Evolutionary conservation across 2,888 invertebrate species (phyloP).

Genomic region (Drosophila nigricruria): DNA sequence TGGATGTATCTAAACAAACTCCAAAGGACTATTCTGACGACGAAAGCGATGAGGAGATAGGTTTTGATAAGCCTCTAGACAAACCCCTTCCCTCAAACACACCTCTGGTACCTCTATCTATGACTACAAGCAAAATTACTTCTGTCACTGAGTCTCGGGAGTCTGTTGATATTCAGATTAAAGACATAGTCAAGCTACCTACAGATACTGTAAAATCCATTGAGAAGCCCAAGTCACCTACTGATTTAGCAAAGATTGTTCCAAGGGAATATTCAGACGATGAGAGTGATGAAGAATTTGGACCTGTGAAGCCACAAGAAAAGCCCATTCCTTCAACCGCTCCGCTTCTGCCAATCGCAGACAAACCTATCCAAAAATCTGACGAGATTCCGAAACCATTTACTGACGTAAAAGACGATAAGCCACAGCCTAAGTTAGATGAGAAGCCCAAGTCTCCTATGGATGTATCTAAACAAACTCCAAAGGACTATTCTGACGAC

Average conservation of each 20-base stretch:
- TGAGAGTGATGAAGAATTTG: slow-evolving; percentile 7
- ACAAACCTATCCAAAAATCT: not conserved
- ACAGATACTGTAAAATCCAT: slow-evolving; percentile 2
- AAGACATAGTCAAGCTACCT: not conserved
- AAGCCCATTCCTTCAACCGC: not conserved
- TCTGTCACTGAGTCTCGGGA: too few species aligned
- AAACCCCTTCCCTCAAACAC: not conserved
- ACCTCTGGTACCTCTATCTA: too few species aligned
- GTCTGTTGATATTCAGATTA: too few species aligned
- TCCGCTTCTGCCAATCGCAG: not conserved
- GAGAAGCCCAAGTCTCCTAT: not conserved
- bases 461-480: not conserved
- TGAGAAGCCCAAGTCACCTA: slow-evolving; percentile 4
- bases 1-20: slow-evolving; percentile 15
- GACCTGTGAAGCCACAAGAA: not conserved
- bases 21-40: slow-evolving; percentile 10
- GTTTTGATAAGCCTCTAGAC: not conserved
- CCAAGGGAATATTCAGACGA: slow-evolving; percentile 3
- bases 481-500: too few species aligned
- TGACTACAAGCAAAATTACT: too few species aligned
- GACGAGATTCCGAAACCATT: not conserved
- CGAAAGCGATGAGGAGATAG: slow-evolving; percentile 17
- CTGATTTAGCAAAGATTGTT: not conserved
- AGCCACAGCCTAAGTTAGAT: not conserved
- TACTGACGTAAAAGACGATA: not conserved